A percentile compares a stretch with the other conserved stretches of the same genome.
These are phyloP conservation scores for Pempheris klunzingeri DNA, from an alignment of 2,797 vertebrate species.

Conservation along the genomic window DNA sequence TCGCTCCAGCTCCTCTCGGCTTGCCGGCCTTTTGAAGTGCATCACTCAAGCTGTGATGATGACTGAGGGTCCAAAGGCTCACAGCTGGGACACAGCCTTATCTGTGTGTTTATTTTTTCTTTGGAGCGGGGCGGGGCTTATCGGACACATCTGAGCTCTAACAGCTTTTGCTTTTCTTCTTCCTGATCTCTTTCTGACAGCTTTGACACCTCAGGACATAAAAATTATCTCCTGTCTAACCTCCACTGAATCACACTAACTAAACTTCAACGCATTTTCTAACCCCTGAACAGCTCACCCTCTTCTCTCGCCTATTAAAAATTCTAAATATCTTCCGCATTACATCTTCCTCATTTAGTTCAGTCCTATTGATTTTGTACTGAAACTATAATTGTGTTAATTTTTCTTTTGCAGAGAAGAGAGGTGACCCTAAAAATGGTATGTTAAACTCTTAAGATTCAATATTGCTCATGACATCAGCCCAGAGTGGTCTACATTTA, in stretches of 20 bases:
- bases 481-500: not conserved
- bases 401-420: conserved; percentile 92
- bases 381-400: conserved; percentile 69
- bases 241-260: conserved; percentile 20
- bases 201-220: not conserved
- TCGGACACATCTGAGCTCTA: conserved; percentile 5
- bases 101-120: no score
- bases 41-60: conserved; percentile 29
- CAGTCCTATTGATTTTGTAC: conserved; percentile 6
- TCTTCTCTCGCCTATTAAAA: conserved; percentile 23
- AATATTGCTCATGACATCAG: not conserved
- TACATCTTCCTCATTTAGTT: not conserved
- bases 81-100: not conserved
- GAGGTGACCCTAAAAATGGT: conserved; percentile 92
- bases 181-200: conserved; percentile 1
- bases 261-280: conserved; percentile 7
- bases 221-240: not conserved
- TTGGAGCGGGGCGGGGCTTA: no score
- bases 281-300: conserved; percentile 8
- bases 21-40: conserved; percentile 47
- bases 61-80: conserved; percentile 24
- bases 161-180: conserved; percentile 6
- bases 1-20: conserved; percentile 46
- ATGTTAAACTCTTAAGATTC: conserved; percentile 73
- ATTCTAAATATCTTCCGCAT: not conserved